A percentile compares a stretch with the other conserved stretches of the same genome.
phyloP scores from a whole-genome alignment of 2,888 invertebrate genomes.

The Heterodera filipjevi region DNA sequence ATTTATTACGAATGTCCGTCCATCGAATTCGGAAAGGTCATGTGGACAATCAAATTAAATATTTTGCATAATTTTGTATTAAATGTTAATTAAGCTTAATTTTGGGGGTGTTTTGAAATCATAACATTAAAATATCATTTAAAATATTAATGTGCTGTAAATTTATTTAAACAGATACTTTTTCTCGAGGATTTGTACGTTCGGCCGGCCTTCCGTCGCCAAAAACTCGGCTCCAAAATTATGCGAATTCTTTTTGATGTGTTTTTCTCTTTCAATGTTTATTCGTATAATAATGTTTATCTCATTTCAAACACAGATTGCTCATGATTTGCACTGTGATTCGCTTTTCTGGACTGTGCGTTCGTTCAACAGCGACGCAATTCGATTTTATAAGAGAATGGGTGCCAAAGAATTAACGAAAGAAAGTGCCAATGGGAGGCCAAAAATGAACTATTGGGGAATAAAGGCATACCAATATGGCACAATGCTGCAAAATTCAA shows the following conservation, averaged over 20 bases:
- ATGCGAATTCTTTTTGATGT: background rate
- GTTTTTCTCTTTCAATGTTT: background rate
- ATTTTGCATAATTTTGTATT: no score
- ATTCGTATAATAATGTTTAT: background rate
- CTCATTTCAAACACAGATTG: background rate
- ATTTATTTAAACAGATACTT: background rate
- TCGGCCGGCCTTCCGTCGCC: background rate
- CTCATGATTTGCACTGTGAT: background rate
- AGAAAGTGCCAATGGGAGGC: background rate
- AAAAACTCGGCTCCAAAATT: background rate
- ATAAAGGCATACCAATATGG: background rate
- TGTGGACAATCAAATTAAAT: background rate
- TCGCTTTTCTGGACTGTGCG: background rate
- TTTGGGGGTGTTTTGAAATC: no score
- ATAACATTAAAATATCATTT: no score
- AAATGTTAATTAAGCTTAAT: no score
- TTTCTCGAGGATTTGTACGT: background rate
- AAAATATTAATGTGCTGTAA: no score
- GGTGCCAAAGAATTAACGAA: background rate
- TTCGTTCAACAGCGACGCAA: background rate
- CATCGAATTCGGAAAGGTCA: conserved; percentile 1
- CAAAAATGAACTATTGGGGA: background rate
- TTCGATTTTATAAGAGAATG: background rate
- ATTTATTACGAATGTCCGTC: background rate
- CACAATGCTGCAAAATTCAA: background rate